Base-by-base conservation (phyloP, 2,888 invertebrate species). In the Antitype chi region DNA sequence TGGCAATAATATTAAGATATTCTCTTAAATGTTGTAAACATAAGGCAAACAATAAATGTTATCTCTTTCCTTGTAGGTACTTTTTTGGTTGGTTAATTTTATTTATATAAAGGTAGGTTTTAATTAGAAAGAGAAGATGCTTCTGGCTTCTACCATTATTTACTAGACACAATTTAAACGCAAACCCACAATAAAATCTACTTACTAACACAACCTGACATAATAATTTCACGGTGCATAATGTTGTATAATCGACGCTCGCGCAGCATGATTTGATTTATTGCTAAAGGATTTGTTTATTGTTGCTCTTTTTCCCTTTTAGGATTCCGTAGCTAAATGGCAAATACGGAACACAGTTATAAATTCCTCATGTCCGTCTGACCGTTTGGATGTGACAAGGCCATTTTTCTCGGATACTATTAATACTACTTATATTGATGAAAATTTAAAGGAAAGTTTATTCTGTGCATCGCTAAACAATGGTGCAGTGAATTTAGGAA, bases 251-350 rank as follows among this genome's bases (percentile, higher is more conserved):
- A 85, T 77, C 70, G 80, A 47, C 55, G 60, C 82, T 57, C 9
- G 78, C 78, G 76, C 71, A 74, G 79, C 68, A 32, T 70, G 64
- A 55, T 74, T 71, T 82, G 85, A 85, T 85, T 80, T 76, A 85
- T 74, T 59, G 53, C 78, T 59, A 67, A 43, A 53, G 49, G 49
- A 73, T 63, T 76, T 78, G 32, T 68, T 75, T 55, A 23, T 43
- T 25, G 13, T 49, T 57, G 2, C 28, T 53, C 23, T 70, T 75
- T 66, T 76, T 52, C 15, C n/a, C 47, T 55, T 60, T 73, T 23
- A 62, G 17, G 32, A 49, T 32, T 38, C 9, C 1, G 6, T 38
- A 32, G 5, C 1, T 5, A 38, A 49, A 64, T 52, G n/a, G 15
- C 13, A n/a, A 64, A 32, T 20, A 32, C 11, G 11, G 32, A 23